Evolutionary conservation across 1,140 invertebrate species (phyloP), one percentile per base, ranked within the genome.

Genomic region (Tetramorium alpestre): DNA sequence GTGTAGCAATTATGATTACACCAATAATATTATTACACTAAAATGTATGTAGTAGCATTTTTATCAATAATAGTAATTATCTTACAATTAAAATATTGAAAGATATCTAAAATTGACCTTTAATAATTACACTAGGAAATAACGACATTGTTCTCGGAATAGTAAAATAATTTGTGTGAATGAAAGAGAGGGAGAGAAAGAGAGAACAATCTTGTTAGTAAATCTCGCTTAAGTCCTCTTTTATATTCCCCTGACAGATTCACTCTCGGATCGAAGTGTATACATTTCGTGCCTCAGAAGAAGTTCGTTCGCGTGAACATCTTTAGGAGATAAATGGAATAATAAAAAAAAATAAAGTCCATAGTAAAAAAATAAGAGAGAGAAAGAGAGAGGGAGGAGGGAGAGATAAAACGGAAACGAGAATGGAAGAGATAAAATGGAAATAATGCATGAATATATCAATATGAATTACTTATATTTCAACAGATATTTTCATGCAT

Each of bases 181-280:
- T 33, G 33, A 33, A 33, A 33, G 33, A 33, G 33, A 4, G 33
- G 33, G 3, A 33, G 33, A 18, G 51, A 6, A 22, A 22, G 18
- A 5, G 18, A 0, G 56, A 87, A 67, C 81, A 56, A 88, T 81
- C 65, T 33, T 70, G 28, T 38, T 76, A 33, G 33, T 87, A 81
- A 87, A 80, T 80, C 47, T 85, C 65, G 67, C 49, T 58, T 76
- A 64, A 70, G 49, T 78, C 33, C 47, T 70, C 13, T 44, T 86
- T 86, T 78, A 56, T 78, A 88, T 78, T 86, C 72, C 38, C 22
- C 33, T 41, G 64, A 49, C 73, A 47, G 49, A 58, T 86, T n/a
- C 25, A 54, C 47, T 86, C 28, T 49, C 22, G 44, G 16, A 64
- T 75, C 38, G 44, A 73, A 73, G 38, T 58, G 41, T 60, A 69